Base-by-base conservation (phyloP, 2,797 vertebrate species). In the Lepus townsendii region DNA sequence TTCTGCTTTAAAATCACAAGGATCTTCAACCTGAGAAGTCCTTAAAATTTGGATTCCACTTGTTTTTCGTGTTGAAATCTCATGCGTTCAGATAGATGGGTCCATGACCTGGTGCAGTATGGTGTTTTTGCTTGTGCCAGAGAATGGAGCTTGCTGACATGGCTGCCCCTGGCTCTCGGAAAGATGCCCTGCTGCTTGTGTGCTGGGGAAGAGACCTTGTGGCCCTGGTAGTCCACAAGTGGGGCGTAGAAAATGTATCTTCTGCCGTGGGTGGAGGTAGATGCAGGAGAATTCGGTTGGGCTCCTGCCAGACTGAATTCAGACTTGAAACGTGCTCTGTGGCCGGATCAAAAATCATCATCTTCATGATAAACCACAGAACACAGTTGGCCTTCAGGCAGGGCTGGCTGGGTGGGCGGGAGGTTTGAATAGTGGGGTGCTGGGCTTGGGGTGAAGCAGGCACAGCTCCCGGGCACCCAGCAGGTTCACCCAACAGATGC, bases 1-100 rank as follows among this genome's bases (percentile, higher is more conserved):
- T 32, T 96, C 96, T 35, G 47, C 85, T 97, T 96, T 90, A 76
- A 95, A 96, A 90, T 93, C 0, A 52, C 57, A 93, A 94, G 93
- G n/a, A 20, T 91, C 93, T 96, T 95, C 63, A 24, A 9, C 42
- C 84, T 71, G 80, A 93, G 75, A 94, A 96, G 27, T 27, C 26
- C 84, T 90, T 77, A 27, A 14, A 75, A 57, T 32, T 42, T 66
- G 0, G 11, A 42, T 82, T 85, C n/a, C 26, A 42, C 24, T 68
- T n/a, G 92, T 52, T 16, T 94, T 91, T 76, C 50, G 22, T 91
- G 96, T 84, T 95, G 96, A 27, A 20, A 9, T 38, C 57, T 47
- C 88, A 35, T 75, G 2, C 72, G 20, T 54, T 72, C 91, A 79
- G 60, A 32, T 38, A 69, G 68, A 57, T 84, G 52, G 26, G n/a